These are phyloP conservation scores for Euwallacea fornicatus DNA, from an alignment of 1,140 invertebrate genomes.

Conservation along the genomic window DNA sequence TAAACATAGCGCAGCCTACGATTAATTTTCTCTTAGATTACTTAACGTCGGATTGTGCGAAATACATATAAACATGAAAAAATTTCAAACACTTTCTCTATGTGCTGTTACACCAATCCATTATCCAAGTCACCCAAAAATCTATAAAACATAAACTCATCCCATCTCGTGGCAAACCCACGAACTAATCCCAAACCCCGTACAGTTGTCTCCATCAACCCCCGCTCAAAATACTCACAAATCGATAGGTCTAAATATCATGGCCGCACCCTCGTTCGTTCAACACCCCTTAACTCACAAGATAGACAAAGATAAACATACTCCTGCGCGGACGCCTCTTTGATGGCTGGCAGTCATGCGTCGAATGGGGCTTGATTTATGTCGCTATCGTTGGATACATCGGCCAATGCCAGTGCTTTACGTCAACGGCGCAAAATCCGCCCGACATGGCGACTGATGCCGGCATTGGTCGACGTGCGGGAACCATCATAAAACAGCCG, in stretches of 20 bases:
- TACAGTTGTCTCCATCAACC: no score
- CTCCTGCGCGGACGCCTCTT: neutral
- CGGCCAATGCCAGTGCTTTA: neutral
- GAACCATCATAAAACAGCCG: conserved; percentile 26
- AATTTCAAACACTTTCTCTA: no score
- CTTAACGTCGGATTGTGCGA: no score
- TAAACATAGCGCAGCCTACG: no score
- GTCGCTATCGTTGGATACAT: neutral
- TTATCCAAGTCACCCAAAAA: no score
- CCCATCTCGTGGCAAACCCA: no score
- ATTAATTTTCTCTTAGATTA: no score
- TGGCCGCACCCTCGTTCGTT: conserved; percentile 11
- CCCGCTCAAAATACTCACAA: neutral
- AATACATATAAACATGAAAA: no score
- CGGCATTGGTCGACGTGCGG: conserved; percentile 5
- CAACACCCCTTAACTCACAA: neutral
- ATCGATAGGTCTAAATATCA: neutral
- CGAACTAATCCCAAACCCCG: no score
- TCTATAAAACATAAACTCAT: no score
- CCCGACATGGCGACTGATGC: neutral
- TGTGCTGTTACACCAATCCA: no score
- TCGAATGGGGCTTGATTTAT: conserved; percentile 1
- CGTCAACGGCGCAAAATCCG: neutral
- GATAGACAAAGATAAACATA: conserved; percentile 10
- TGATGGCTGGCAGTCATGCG: conserved; percentile 15